phyloP scores from a whole-genome alignment of 2,113 vertebrate species.

The Toxotes jaculatrix region DNA sequence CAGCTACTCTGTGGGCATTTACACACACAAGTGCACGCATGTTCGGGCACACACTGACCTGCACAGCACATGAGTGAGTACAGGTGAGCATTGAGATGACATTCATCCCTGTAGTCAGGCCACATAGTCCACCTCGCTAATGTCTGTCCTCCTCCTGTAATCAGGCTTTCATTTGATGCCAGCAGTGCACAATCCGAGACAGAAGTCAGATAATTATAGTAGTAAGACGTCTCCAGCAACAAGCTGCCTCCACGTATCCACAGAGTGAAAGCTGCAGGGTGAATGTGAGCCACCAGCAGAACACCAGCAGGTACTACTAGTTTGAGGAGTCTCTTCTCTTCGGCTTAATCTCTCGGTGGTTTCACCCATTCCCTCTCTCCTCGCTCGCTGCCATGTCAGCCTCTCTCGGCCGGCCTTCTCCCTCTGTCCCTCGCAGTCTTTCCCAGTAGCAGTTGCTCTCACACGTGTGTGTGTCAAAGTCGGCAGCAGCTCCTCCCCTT shows the following conservation, averaged over 20 bases:
- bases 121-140: constrained; percentile 74
- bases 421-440: constrained; percentile 23
- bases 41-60: constrained; percentile 85
- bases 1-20: background rate
- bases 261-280: background rate
- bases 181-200: constrained; percentile 51
- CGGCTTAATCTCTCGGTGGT: background rate
- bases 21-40: constrained; percentile 59
- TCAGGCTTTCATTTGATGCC: constrained; percentile 21
- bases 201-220: constrained; percentile 48
- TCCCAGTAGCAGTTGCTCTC: constrained; percentile 60
- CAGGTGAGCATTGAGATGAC: constrained; percentile 90
- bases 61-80: constrained; percentile 96
- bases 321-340: background rate
- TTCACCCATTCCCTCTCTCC: constrained; percentile 37
- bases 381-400: constrained; percentile 66
- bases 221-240: constrained; percentile 23
- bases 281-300: background rate
- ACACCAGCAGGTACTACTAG: constrained; percentile 12
- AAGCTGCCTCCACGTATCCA: constrained; percentile 26
- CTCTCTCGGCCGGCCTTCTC: constrained; percentile 19
- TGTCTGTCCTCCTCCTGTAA: background rate
- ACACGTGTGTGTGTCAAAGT: constrained; percentile 81
- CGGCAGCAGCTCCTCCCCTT: constrained; percentile 68
- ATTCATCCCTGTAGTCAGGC: constrained; percentile 83